A percentile compares a stretch with the other conserved stretches of the same genome.
Evolutionary conservation across 1,140 invertebrate genomes (phyloP).

Genomic region (Euwallacea similis): DNA sequence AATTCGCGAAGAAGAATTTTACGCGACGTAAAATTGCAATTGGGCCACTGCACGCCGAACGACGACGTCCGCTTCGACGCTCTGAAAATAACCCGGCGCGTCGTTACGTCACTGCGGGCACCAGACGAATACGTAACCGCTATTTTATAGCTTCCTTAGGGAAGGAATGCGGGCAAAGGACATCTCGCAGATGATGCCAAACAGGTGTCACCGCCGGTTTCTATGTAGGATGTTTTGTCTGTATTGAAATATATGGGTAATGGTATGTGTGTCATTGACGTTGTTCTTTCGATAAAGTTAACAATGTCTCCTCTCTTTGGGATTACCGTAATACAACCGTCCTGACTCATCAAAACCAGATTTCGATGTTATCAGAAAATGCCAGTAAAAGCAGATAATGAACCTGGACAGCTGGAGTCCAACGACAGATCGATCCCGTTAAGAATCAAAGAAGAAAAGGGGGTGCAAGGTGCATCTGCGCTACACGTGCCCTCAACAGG

Average conservation of each 20-base stretch:
- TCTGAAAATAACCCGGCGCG: slow-evolving; percentile 46
- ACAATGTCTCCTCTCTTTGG: no score
- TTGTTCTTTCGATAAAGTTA: no score
- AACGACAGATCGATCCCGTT: not conserved
- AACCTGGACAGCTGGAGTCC: slow-evolving; percentile 4
- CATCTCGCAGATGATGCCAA: no score
- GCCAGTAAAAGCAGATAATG: slow-evolving; percentile 10
- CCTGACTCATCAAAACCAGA: not conserved
- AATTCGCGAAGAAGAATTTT: not conserved
- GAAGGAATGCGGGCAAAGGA: no score
- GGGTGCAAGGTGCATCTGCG: slow-evolving; percentile 6
- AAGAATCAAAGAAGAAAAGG: slow-evolving; percentile 5
- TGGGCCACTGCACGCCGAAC: slow-evolving; percentile 1
- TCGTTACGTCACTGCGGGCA: slow-evolving; percentile 41
- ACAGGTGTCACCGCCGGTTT: no score
- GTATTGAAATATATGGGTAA: no score
- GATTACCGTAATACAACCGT: no score
- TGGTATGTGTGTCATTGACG: no score
- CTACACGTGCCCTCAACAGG: slow-evolving; percentile 4
- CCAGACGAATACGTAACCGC: slow-evolving; percentile 44
- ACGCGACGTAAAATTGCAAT: not conserved
- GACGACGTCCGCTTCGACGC: slow-evolving; percentile 23
- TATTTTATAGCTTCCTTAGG: slow-evolving; percentile 42
- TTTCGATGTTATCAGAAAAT: not conserved
- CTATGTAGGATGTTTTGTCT: no score